phyloP scores from a whole-genome alignment of 2,888 invertebrate genomes.

The Oasisia sp. region DNA sequence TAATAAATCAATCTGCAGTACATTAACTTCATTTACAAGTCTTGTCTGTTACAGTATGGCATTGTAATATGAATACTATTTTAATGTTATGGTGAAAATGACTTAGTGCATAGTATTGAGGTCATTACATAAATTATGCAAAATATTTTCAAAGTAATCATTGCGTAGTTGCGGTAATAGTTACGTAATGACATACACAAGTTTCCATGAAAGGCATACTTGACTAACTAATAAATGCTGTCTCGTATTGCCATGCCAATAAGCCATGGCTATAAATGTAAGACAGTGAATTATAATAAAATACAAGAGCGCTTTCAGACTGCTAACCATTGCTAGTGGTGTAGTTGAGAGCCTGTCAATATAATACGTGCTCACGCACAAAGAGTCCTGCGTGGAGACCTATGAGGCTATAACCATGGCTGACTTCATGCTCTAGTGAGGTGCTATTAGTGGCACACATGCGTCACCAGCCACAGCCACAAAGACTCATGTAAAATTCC shows the following conservation, averaged over 20 bases:
- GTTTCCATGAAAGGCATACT: not conserved
- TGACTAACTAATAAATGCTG: not conserved
- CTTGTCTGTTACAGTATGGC: too few species aligned
- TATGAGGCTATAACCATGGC: not conserved
- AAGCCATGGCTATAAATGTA: too few species aligned
- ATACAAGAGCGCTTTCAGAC: not conserved
- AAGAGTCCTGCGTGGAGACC: not conserved
- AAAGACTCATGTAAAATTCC: conserved; percentile 12
- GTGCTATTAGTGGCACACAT: not conserved
- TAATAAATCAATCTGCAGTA: too few species aligned
- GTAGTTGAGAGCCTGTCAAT: not conserved
- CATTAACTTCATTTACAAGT: too few species aligned
- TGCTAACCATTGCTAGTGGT: not conserved
- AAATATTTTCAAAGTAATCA: not conserved
- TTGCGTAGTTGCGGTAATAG: not conserved
- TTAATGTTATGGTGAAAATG: too few species aligned
- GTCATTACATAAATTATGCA: too few species aligned
- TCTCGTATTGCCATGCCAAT: not conserved
- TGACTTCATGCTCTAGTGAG: not conserved
- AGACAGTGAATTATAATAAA: not conserved
- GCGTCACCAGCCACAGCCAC: not conserved
- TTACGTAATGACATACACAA: not conserved
- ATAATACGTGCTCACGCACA: not conserved
- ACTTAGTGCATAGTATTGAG: too few species aligned
- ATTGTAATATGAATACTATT: too few species aligned